A percentile compares a stretch with the other conserved stretches of the same genome.
Conservation (phyloP, 92 coral and sea anemone genomes). For the Montipora capitata region DNA sequence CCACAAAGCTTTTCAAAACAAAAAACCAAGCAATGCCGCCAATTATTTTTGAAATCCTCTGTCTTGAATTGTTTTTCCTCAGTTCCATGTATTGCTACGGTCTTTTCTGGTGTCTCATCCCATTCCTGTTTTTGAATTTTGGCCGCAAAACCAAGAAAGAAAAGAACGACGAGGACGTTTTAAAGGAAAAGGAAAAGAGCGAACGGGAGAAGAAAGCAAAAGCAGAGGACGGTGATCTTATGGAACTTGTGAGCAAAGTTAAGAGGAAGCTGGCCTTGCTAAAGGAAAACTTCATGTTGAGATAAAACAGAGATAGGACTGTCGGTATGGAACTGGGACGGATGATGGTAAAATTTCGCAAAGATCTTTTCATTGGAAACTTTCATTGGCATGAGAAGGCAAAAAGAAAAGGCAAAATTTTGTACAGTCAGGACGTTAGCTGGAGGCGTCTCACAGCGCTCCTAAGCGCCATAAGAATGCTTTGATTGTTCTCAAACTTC, state of each 20-base stretch:
- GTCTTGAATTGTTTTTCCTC: neutral
- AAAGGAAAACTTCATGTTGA: constrained; percentile 35
- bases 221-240: neutral
- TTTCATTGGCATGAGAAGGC: no score
- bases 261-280: constrained; percentile 19
- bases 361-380: neutral
- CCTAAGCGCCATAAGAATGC: neutral
- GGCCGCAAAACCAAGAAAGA: constrained; percentile 8
- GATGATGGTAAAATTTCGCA: neutral
- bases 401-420: no score
- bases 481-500: neutral
- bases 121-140: constrained; percentile 40
- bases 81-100: constrained; percentile 91
- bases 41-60: no score
- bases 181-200: constrained; percentile 17
- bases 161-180: neutral
- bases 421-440: neutral
- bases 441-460: neutral
- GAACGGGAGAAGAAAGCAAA: neutral
- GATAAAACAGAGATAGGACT: constrained; percentile 3
- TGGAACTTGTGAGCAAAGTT: constrained; percentile 13
- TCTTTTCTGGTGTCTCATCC: constrained; percentile 61
- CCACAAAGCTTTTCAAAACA: neutral
- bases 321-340: neutral
- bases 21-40: neutral